A percentile compares a stretch with the other conserved stretches of the same genome.
phyloP scores from a whole-genome alignment of 2,113 vertebrate species.

The Onychorhynchus coronatus region DNA sequence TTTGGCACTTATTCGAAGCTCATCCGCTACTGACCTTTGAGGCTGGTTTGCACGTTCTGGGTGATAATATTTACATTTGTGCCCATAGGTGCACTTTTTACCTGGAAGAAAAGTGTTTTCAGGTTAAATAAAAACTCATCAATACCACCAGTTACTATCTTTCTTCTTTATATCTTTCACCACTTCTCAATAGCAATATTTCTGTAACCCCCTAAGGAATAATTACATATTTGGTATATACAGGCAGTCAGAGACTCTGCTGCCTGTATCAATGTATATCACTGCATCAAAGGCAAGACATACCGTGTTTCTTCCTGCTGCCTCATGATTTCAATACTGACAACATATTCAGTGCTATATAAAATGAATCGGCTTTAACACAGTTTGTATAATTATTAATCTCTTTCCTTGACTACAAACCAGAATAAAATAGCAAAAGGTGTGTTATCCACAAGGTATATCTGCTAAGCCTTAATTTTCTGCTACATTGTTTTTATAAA shows the following conservation, averaged over 20 bases:
- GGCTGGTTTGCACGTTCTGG: slow-evolving; percentile 96
- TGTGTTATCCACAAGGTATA: neutral
- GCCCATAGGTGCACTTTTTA: slow-evolving; percentile 99
- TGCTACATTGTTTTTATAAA: neutral
- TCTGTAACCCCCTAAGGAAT: neutral
- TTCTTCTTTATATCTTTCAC: neutral
- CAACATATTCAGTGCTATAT: neutral
- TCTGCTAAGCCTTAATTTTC: neutral
- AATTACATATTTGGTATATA: neutral
- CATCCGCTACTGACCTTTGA: slow-evolving; percentile 93
- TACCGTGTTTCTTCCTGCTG: neutral
- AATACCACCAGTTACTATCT: neutral
- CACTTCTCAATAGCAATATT: neutral
- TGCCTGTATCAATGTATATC: neutral
- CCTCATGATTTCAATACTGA: neutral
- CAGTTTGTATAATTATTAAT: neutral
- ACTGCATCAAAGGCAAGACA: neutral
- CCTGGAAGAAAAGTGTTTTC: slow-evolving; percentile 74
- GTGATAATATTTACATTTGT: slow-evolving; percentile 99
- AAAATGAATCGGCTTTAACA: neutral
- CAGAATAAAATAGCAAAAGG: neutral
- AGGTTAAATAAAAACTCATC: slow-evolving; percentile 10
- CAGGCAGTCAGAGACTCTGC: neutral
- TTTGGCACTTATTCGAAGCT: slow-evolving; percentile 97
- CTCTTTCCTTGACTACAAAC: neutral